Evolutionary conservation across 2,797 vertebrate species (phyloP).

Genomic region (Sorex maritimensis): DNA sequence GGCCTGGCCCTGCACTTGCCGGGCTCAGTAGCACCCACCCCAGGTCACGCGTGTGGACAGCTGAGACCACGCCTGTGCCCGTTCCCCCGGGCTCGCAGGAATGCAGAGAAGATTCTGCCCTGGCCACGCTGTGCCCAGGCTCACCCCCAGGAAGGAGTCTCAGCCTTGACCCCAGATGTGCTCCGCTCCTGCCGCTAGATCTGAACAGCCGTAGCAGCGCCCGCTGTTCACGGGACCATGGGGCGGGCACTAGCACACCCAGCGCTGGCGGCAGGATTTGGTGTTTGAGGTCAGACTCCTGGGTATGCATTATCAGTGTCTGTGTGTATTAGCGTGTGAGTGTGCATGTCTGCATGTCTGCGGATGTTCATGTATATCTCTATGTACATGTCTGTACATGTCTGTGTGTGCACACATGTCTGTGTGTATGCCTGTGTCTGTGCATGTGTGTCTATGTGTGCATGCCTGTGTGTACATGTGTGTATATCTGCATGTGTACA

Average conservation of each 20-base stretch:
- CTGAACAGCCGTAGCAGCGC: not conserved
- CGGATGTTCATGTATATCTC: no score
- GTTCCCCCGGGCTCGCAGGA: no score
- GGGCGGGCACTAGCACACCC: not conserved
- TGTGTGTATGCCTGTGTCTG: not conserved
- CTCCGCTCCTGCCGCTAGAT: rapidly evolving
- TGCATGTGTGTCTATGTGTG: not conserved
- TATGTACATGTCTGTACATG: no score
- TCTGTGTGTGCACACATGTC: not conserved
- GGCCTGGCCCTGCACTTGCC: not conserved
- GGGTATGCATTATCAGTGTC: not conserved
- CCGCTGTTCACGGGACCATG: not conserved
- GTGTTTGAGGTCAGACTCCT: slow-evolving; percentile 4
- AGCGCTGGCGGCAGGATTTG: not conserved
- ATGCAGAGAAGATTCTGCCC: not conserved
- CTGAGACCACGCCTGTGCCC: no score
- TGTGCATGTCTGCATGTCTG: no score
- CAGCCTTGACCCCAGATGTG: not conserved
- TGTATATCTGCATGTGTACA: rapidly evolving
- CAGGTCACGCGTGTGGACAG: no score
- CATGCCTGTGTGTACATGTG: no score
- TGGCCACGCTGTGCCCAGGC: not conserved
- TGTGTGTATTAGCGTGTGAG: not conserved
- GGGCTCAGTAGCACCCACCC: not conserved
- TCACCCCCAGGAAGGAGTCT: no score